phyloP scores from a whole-genome alignment of 2,888 invertebrate species.

The Drosophila nr. perissopoda region DNA sequence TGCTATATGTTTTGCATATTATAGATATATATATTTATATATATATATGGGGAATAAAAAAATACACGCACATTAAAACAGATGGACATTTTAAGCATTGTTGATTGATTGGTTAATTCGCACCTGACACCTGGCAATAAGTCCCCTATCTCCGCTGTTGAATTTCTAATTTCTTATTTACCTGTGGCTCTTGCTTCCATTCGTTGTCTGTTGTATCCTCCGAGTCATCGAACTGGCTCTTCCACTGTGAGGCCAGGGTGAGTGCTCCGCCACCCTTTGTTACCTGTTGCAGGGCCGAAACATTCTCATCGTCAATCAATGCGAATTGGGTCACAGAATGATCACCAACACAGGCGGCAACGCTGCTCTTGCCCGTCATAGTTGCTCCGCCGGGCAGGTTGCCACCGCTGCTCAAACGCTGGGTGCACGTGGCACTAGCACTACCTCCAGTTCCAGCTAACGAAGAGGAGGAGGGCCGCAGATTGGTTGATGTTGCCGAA shows the following conservation, averaged over 20 bases:
- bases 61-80: not conserved
- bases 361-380: constrained; percentile 82
- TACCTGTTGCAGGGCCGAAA: constrained; percentile 94
- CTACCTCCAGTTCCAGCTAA: constrained; percentile 54
- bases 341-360: constrained; percentile 86
- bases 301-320: constrained; percentile 96
- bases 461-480: constrained; percentile 78
- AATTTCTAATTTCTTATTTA: constrained; percentile 42
- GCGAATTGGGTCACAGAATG: constrained; percentile 96
- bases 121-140: constrained; percentile 8
- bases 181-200: constrained; percentile 93
- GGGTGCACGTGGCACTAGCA: constrained; percentile 23
- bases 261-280: constrained; percentile 95
- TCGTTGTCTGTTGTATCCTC: constrained; percentile 97
- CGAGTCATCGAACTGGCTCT: constrained; percentile 97
- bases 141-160: not conserved
- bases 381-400: constrained; percentile 29
- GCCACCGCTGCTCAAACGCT: constrained; percentile 41
- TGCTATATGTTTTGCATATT: not conserved
- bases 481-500: constrained; percentile 79
- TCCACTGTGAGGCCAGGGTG: constrained; percentile 97
- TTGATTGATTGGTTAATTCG: constrained; percentile 8
- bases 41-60: not conserved
- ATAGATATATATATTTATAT: not conserved
- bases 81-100: constrained; percentile 68